Conservation (phyloP, 2,113 vertebrate genomes). For the Nicator chloris region DNA sequence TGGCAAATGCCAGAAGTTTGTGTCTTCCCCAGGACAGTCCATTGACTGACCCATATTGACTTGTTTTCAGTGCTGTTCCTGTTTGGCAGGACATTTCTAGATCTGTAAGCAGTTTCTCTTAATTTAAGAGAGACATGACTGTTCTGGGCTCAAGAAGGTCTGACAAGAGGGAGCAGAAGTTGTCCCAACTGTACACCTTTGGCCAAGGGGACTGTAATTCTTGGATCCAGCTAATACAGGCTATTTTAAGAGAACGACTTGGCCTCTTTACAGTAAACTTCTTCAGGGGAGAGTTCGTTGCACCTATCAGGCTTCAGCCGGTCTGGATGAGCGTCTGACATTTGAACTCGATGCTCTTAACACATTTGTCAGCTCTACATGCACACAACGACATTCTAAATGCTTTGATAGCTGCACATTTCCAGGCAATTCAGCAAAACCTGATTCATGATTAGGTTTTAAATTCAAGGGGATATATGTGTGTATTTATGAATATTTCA, state of each 20-base stretch:
- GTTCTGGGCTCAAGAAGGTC: conserved; percentile 46
- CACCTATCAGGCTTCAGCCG: conserved; percentile 37
- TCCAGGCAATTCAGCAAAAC: background rate
- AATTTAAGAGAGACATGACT: conserved; percentile 44
- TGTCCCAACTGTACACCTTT: conserved; percentile 53
- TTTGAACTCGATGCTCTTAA: conserved; percentile 1
- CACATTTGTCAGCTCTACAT: background rate
- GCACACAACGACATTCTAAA: background rate
- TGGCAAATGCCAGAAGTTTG: background rate
- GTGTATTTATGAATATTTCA: background rate
- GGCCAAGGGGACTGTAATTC: conserved; percentile 64
- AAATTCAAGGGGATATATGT: background rate
- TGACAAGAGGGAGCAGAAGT: conserved; percentile 57
- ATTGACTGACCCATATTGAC: conserved; percentile 23
- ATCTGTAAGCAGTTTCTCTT: conserved; percentile 52
- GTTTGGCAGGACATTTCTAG: conserved; percentile 35
- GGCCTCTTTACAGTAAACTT: conserved; percentile 56
- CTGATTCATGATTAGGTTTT: background rate
- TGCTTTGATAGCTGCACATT: background rate
- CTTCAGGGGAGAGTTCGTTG: conserved; percentile 54
- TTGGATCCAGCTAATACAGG: conserved; percentile 48
- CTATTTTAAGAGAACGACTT: conserved; percentile 58
- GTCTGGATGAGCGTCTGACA: background rate
- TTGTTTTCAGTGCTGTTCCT: conserved; percentile 24
- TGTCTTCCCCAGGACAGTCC: background rate